Conservation (phyloP, 2,113 vertebrate species). For the Zosterops pallidus region DNA sequence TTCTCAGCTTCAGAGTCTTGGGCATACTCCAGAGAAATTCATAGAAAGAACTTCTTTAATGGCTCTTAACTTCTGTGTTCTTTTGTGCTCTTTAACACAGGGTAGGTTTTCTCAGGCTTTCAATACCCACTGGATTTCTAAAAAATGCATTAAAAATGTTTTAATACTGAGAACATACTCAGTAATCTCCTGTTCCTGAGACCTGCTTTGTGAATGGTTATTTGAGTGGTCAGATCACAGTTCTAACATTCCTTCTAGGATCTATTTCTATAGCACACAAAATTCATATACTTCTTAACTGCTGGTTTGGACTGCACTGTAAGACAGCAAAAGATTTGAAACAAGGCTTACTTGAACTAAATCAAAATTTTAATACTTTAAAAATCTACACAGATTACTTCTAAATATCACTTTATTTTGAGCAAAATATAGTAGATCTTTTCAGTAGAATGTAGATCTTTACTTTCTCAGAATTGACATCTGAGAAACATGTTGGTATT, state of each 20-base stretch:
- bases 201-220: not conserved
- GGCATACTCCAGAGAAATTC: not conserved
- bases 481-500: not conserved
- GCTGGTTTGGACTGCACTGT: not conserved
- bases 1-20: not conserved
- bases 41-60: not conserved
- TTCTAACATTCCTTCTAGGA: not conserved
- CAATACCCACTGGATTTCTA: not conserved
- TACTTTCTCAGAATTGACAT: not conserved
- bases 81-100: not conserved
- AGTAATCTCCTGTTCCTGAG: not conserved
- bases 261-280: not conserved
- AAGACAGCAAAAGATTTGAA: not conserved
- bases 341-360: not conserved
- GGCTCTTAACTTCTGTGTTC: not conserved
- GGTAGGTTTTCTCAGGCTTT: not conserved
- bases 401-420: not conserved
- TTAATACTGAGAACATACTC: not conserved
- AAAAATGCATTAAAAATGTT: not conserved
- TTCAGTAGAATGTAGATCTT: not conserved
- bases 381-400: not conserved
- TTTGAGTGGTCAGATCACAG: not conserved
- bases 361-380: not conserved
- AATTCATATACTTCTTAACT: not conserved
- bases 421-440: not conserved